Base-by-base conservation (phyloP, 92 coral and sea anemone genomes). In the Diadumene lineata region DNA sequence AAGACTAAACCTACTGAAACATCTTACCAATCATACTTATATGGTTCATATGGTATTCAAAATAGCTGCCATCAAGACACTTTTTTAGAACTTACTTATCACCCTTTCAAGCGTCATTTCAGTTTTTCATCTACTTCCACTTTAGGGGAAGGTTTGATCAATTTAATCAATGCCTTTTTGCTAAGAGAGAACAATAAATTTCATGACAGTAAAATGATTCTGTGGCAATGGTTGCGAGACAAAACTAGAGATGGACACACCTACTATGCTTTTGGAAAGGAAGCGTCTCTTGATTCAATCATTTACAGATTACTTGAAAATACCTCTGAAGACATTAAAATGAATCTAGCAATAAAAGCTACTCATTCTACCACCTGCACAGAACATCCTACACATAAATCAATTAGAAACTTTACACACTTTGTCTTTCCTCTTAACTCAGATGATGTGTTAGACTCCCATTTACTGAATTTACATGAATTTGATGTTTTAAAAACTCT, bases 51-150 rank as follows among this genome's bases (percentile, higher is more conserved):
- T 22, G 87, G 83, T 13, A 60, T 79, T 16, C 67, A 29, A 23
- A 85, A 74, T 38, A 85, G 89, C 74, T 85, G 85, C 30, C 89
- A 85, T 30, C 89, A 85, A 46, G 81, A 78, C 68, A 84, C 88
- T 27, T 17, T 84, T 66, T 79, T 84, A 34, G 88, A 84, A 50
- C 33, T 73, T 0, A 18, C 70, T 1, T 84, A 84, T 33, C 88
- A 84, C 67, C 17, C 76, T 6, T 84, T 78, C 53, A 78, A 60
- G 22, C 73, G 84, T 11, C 80, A 84, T 15, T 29, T 33, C 18
- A 51, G 11, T 75, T 57, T 64, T 62, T 32, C 76, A 43, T 11
- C 48, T 22, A 66, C 46, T 56, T 7, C 23, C 22, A 66, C 1
- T 65, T 30, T 67, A 53, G 64, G 73, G 11, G 75, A 68, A 78